Conservation (phyloP, 2,113 vertebrate species). For the Bombycilla garrulus region DNA sequence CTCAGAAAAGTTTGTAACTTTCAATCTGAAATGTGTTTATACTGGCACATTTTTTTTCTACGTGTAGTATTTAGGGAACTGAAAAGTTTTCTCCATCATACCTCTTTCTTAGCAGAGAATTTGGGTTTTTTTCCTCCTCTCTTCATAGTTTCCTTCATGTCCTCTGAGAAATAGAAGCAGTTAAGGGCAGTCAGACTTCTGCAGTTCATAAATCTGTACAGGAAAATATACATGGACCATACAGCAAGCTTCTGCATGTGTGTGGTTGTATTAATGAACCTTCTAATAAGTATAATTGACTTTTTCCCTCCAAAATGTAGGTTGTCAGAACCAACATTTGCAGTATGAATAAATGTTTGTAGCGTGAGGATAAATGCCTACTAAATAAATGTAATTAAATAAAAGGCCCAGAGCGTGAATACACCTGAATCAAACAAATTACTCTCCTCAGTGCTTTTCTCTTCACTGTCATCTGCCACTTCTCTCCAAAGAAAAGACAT, state of each 20-base stretch:
- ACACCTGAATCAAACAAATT: not conserved
- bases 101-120: not conserved
- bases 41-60: not conserved
- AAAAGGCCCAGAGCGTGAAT: not conserved
- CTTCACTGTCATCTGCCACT: not conserved
- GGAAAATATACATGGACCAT: not conserved
- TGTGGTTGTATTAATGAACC: not conserved
- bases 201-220: not conserved
- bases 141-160: not conserved
- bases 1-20: not conserved
- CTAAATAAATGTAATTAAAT: not conserved
- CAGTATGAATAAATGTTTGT: not conserved
- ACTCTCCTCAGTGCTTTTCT: not conserved
- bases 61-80: not conserved
- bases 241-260: not conserved
- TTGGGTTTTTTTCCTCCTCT: accelerated
- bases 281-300: not conserved
- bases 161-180: not conserved
- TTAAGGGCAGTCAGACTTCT: not conserved
- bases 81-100: not conserved
- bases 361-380: not conserved
- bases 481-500: not conserved
- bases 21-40: not conserved
- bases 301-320: not conserved
- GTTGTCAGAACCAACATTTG: not conserved